Base-by-base conservation (phyloP, 2,113 vertebrate genomes). In the Oryzias melastigma region DNA sequence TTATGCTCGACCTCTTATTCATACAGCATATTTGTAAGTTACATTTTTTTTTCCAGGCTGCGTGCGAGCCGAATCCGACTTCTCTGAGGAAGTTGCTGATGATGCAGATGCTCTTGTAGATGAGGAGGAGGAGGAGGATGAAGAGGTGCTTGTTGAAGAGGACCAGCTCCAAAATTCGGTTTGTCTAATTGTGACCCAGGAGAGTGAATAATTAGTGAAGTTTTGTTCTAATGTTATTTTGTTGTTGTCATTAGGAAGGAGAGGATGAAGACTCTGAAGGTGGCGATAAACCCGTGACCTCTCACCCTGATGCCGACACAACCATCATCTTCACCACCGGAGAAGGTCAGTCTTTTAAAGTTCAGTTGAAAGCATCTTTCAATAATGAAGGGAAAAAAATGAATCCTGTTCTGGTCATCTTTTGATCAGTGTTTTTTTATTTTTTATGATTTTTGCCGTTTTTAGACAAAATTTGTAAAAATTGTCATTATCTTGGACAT, bases 51-150 rank as follows among this genome's bases (percentile, higher is more conserved):
- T 1, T 2, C 8, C 72, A 91, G 90, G 86, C 22, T 61, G 61
- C 0, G 91, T 88, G 22, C 77, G 69, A 3, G 91, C 90, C 2
- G 64, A 90, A 5, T 18, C 80, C 0, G 87, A 92, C 61, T 85
- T 77, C 4, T 75, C 70, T 1, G 88, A 90, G 55, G 89, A 91
- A 19, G 19, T 48, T 0, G 18, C n/a, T 13, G 83, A 85, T 1
- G 73, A 77, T 10, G 17, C 52, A 14, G 89, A 91, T 42, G 80
- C 76, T 46, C 84, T 81, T 0, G 79, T 88, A 3, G 90, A 92
- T 47, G 91, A 92, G 18, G 91, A 91, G 27, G 90, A 91, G 27
- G 90, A 91, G 17, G 91, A 91, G 25, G 91, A 91, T 1, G 88
- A 85, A 12, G 90, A 86, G 22, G 78, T 77, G 13, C 77, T 90